These are phyloP conservation scores for Petrocephalus schoutedeni DNA, from an alignment of 2,797 vertebrate genomes.

Conservation along the genomic window DNA sequence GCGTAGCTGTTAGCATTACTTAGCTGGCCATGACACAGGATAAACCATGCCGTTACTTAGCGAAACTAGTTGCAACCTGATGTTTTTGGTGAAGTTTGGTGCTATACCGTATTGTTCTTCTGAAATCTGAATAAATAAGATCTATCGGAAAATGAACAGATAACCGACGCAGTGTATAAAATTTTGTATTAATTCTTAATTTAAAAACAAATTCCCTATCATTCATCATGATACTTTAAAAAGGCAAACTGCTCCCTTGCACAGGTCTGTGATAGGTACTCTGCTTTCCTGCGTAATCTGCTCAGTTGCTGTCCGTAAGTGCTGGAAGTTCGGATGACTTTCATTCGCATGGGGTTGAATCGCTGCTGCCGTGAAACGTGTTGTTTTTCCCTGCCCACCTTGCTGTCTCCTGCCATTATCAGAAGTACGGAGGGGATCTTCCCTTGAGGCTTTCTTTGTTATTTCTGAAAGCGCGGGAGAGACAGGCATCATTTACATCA, in stretches of 20 bases:
- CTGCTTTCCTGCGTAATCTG: neutral
- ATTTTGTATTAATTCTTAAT: neutral
- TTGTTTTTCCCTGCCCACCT: slow-evolving; percentile 34
- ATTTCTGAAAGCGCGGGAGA: slow-evolving; percentile 44
- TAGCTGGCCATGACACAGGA: neutral
- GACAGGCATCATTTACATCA: slow-evolving; percentile 59
- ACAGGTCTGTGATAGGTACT: neutral
- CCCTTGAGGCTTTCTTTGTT: slow-evolving; percentile 45
- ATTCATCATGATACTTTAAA: neutral
- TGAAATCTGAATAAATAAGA: neutral
- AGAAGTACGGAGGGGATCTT: slow-evolving; percentile 33
- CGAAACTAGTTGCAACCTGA: neutral
- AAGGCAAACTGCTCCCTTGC: neutral
- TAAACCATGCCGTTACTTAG: neutral
- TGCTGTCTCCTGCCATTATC: slow-evolving; percentile 54
- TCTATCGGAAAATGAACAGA: neutral
- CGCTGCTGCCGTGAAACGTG: neutral
- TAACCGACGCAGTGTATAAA: neutral
- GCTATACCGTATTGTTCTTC: neutral
- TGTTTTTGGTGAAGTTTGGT: neutral
- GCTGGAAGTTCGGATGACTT: neutral
- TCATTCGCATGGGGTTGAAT: neutral
- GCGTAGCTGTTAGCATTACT: neutral
- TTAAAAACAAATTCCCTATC: neutral
- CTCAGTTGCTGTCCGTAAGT: neutral